Evolutionary conservation across 2,888 invertebrate species (phyloP).

Genomic region (Mythimna ferrago): DNA sequence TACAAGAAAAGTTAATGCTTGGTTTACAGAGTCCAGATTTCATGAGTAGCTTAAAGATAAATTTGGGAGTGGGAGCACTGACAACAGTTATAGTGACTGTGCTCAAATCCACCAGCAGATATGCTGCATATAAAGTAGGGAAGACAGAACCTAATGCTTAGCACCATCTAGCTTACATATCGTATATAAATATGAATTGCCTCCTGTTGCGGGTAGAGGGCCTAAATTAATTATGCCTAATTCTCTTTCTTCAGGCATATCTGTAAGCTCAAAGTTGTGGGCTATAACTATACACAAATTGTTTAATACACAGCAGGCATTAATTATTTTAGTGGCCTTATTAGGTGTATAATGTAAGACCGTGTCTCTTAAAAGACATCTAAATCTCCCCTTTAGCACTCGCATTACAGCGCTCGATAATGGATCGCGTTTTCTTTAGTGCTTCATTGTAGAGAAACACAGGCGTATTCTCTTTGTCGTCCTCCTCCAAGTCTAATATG

Average conservation of each 20-base stretch:
- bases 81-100: no score
- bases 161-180: no score
- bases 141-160: no score
- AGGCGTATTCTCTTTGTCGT: not conserved
- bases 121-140: no score
- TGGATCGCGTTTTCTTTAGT: slow-evolving; percentile 1
- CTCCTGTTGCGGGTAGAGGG: not conserved
- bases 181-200: no score
- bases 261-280: not conserved
- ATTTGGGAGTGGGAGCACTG: no score
- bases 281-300: not conserved
- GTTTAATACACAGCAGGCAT: not conserved
- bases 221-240: not conserved
- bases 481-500: slow-evolving; percentile 3
- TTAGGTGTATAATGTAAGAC: no score
- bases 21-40: no score
- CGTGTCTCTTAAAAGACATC: slow-evolving; percentile 1
- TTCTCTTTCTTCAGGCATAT: not conserved
- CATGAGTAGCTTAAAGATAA: no score
- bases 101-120: no score
- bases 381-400: slow-evolving; percentile 17
- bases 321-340: not conserved
- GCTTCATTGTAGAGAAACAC: slow-evolving; percentile 3
- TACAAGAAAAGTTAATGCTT: no score
- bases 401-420: slow-evolving; percentile 9